A percentile compares a stretch with the other conserved stretches of the same genome.
Conservation (phyloP, 1,140 invertebrate genomes). For the Lasioglossum albipes region DNA sequence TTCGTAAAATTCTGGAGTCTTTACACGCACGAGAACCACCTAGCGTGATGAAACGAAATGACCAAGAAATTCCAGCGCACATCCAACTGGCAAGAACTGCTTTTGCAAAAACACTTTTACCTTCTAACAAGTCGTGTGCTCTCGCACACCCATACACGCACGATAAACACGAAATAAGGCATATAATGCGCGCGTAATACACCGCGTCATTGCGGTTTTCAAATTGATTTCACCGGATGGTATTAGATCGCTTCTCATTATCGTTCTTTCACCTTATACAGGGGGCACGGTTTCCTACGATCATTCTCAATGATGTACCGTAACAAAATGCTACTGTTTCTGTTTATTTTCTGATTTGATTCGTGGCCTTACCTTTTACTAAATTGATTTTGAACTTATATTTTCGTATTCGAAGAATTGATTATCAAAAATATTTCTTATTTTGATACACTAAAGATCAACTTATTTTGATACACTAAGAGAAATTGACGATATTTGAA, state of each 20-base stretch:
- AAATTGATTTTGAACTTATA: neutral
- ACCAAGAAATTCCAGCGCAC: neutral
- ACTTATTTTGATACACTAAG: too few relatives aligned
- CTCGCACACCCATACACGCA: neutral
- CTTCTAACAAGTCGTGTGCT: constrained; percentile 10
- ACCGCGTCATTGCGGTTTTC: constrained; percentile 27
- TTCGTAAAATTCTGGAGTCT: neutral
- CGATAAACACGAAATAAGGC: constrained; percentile 5
- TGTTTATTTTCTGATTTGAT: too few relatives aligned
- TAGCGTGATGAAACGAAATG: neutral
- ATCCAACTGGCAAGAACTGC: neutral
- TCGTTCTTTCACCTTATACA: neutral
- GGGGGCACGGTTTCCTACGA: too few relatives aligned
- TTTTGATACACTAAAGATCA: too few relatives aligned
- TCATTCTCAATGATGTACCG: too few relatives aligned
- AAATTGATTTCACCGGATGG: constrained; percentile 18
- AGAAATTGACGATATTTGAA: too few relatives aligned
- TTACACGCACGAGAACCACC: neutral
- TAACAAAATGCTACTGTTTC: too few relatives aligned
- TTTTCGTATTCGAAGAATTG: too few relatives aligned
- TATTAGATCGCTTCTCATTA: constrained; percentile 20
- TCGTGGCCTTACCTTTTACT: too few relatives aligned
- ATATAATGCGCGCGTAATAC: constrained; percentile 11
- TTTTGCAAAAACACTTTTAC: constrained; percentile 16
- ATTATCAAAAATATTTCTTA: too few relatives aligned